Percentiles rank a stretch among this genome's conserved stretches.
phyloP scores from a whole-genome alignment of 2,888 invertebrate species.

The Volucella bombylans region DNA sequence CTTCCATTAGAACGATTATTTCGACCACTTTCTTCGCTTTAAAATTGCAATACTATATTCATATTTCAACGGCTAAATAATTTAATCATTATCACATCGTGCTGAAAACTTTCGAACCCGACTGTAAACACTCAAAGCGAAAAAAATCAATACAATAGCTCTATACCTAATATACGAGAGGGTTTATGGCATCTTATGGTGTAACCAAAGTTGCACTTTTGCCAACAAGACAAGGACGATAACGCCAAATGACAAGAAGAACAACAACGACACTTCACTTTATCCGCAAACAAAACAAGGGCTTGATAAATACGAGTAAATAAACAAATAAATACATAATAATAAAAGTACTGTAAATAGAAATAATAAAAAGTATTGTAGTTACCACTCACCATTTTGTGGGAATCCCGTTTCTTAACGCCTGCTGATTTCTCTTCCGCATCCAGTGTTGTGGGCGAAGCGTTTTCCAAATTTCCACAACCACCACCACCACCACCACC shows the following conservation, averaged over 20 bases:
- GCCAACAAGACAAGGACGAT: constrained; percentile 65
- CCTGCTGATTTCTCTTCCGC: constrained; percentile 52
- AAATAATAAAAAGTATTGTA: neutral
- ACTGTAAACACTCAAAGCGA: constrained; percentile 44
- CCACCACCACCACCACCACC: constrained; percentile 6
- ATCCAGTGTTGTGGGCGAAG: constrained; percentile 41
- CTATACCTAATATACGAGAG: constrained; percentile 9
- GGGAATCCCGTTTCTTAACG: constrained; percentile 72
- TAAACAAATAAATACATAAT: constrained; percentile 26
- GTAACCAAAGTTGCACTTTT: constrained; percentile 59
- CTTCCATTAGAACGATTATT: too few relatives aligned
- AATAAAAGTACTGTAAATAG: constrained; percentile 31
- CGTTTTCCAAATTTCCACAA: constrained; percentile 40
- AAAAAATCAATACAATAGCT: constrained; percentile 63
- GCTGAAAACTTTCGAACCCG: constrained; percentile 28
- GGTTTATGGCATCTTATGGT: constrained; percentile 8
- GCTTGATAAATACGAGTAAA: neutral
- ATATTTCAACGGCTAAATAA: too few relatives aligned
- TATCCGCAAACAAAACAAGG: neutral
- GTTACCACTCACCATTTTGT: constrained; percentile 75
- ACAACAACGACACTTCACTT: constrained; percentile 20
- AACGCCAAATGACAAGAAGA: constrained; percentile 33
- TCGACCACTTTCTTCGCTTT: too few relatives aligned
- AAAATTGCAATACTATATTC: too few relatives aligned
- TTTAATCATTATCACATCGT: neutral